phyloP scores from a whole-genome alignment of 1,140 invertebrate species.

The Euborellia annulipes region DNA sequence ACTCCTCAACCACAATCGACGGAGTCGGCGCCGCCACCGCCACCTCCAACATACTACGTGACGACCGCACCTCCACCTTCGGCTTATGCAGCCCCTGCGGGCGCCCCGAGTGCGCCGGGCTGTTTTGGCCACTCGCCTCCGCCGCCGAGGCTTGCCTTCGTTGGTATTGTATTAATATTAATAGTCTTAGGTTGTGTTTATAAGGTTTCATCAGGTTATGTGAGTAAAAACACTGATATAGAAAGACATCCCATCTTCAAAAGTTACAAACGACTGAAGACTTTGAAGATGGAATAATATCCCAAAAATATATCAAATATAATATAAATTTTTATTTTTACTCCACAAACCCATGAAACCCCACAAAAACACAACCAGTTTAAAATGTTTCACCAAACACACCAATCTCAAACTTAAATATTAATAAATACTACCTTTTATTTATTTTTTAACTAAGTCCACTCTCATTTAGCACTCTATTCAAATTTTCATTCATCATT shows the following conservation, averaged over 20 bases:
- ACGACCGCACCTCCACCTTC: slow-evolving; percentile 25
- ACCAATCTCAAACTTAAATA: too few species aligned
- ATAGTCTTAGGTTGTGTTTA: background rate
- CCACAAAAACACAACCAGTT: too few species aligned
- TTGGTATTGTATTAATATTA: slow-evolving; percentile 2
- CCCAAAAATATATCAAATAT: background rate
- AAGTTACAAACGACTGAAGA: background rate
- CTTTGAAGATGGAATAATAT: background rate
- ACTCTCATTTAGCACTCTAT: too few species aligned
- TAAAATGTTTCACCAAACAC: too few species aligned
- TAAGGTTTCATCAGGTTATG: background rate
- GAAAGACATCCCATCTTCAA: background rate
- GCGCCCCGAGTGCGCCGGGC: slow-evolving; percentile 36
- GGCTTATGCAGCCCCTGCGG: slow-evolving; percentile 27
- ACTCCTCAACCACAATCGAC: too few species aligned
- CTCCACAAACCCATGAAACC: too few species aligned
- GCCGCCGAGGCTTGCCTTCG: slow-evolving; percentile 37
- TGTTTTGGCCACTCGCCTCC: slow-evolving; percentile 54
- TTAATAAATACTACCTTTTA: too few species aligned
- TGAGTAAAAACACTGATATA: background rate
- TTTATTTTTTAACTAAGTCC: too few species aligned
- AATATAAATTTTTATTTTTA: background rate
- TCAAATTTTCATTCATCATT: too few species aligned
- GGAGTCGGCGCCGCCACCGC: slow-evolving; percentile 24
- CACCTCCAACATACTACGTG: slow-evolving; percentile 18